A percentile compares a stretch with the other conserved stretches of the same genome.
These are phyloP conservation scores for Muscicapa adusta DNA, from an alignment of 2,113 vertebrate species.

Conservation along the genomic window DNA sequence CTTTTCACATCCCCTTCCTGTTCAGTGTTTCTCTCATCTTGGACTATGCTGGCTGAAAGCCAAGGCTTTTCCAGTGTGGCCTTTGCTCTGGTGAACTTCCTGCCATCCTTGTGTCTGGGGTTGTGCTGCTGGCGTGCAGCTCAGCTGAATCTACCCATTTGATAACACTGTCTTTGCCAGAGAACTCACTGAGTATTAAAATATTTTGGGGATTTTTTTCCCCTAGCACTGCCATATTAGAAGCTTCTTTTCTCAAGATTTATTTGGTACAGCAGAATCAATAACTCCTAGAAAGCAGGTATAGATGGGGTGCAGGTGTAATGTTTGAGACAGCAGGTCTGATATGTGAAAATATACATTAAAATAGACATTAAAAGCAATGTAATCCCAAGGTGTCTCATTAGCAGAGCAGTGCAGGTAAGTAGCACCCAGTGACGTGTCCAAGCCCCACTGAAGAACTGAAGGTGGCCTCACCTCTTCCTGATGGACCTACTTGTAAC, in stretches of 20 bases:
- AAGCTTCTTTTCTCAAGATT: background rate
- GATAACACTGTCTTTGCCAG: background rate
- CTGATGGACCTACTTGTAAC: background rate
- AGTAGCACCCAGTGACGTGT: background rate
- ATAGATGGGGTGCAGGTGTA: background rate
- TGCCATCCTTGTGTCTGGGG: background rate
- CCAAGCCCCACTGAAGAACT: background rate
- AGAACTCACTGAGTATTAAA: background rate
- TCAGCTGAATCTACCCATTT: background rate
- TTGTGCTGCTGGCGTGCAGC: background rate
- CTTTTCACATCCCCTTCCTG: constrained; percentile 3
- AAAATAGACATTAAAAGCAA: background rate
- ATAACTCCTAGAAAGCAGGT: background rate
- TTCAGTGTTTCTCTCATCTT: background rate
- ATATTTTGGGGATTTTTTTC: background rate
- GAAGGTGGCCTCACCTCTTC: background rate
- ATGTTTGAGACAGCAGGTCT: background rate
- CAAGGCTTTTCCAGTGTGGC: background rate
- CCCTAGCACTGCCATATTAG: background rate
- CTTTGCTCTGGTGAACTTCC: constrained; percentile 32
- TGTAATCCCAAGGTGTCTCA: background rate
- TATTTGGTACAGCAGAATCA: background rate
- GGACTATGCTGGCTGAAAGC: background rate
- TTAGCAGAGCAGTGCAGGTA: background rate
- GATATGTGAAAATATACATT: background rate